These are phyloP conservation scores for Neogale vison DNA, from an alignment of 2,113 vertebrate genomes.

Conservation along the genomic window DNA sequence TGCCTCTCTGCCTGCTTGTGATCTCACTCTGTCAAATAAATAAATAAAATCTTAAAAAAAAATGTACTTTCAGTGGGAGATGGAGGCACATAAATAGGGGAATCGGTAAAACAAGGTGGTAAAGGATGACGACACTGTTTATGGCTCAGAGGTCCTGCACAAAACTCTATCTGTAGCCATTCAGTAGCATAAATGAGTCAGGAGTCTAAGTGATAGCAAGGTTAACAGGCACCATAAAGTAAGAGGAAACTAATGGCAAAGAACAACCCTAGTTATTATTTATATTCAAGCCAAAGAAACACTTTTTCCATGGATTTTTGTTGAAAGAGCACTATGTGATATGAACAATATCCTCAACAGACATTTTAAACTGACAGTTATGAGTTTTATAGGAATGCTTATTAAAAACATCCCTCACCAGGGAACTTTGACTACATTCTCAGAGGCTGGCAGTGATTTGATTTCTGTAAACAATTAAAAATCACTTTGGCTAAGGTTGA, in stretches of 20 bases:
- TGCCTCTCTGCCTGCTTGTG: too few relatives aligned
- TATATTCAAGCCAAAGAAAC: not conserved
- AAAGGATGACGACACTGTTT: not conserved
- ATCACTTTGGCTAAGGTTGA: not conserved
- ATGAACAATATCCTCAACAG: not conserved
- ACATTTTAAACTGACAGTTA: not conserved
- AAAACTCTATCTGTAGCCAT: not conserved
- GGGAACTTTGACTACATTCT: not conserved
- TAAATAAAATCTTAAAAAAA: too few relatives aligned
- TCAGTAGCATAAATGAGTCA: not conserved
- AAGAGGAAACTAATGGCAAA: not conserved
- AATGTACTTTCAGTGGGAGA: not conserved
- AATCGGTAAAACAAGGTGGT: not conserved
- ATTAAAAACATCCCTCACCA: not conserved
- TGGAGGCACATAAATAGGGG: not conserved
- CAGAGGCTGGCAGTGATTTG: not conserved
- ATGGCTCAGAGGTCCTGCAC: not conserved
- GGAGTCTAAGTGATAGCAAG: not conserved
- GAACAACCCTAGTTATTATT: not conserved
- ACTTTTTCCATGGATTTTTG: not conserved
- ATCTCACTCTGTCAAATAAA: too few relatives aligned
- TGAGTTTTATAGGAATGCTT: not conserved
- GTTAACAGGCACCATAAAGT: not conserved
- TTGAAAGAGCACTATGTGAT: not conserved
- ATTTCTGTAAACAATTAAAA: not conserved